Evolutionary conservation across 2,888 invertebrate genomes (phyloP).

Genomic region (Phlogophora meticulosa): DNA sequence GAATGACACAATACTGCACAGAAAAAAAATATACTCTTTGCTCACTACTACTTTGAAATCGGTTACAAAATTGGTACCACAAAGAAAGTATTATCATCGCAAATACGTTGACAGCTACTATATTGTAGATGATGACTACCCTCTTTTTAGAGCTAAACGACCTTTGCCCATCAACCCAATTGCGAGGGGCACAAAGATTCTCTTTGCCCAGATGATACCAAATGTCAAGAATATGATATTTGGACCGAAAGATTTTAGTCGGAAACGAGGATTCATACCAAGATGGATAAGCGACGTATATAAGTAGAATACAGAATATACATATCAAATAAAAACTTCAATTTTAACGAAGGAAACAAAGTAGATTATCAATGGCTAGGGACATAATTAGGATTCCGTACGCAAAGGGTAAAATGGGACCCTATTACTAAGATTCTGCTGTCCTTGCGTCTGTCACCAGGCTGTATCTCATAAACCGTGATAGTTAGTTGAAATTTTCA

Average conservation of each 20-base stretch:
- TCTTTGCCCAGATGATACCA: background rate
- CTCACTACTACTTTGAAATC: background rate
- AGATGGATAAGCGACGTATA: no score
- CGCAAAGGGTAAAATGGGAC: no score
- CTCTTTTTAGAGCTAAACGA: background rate
- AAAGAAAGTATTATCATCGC: background rate
- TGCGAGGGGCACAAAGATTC: background rate
- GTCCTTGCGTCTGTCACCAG: no score
- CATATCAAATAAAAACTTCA: no score
- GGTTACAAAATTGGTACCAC: background rate
- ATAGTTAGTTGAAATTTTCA: no score
- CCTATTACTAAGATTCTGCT: no score
- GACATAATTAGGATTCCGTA: no score
- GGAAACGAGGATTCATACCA: background rate
- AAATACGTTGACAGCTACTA: slow-evolving; percentile 21
- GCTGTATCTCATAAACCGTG: no score
- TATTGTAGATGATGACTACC: slow-evolving; percentile 2
- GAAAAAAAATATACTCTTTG: slow-evolving; percentile 5
- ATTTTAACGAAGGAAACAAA: no score
- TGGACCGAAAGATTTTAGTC: background rate
- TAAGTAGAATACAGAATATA: no score
- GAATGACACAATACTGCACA: background rate
- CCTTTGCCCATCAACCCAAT: background rate
- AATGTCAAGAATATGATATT: background rate
- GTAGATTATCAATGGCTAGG: no score